Base-by-base conservation (phyloP, 2,797 vertebrate genomes). In the Sebastes alutus region DNA sequence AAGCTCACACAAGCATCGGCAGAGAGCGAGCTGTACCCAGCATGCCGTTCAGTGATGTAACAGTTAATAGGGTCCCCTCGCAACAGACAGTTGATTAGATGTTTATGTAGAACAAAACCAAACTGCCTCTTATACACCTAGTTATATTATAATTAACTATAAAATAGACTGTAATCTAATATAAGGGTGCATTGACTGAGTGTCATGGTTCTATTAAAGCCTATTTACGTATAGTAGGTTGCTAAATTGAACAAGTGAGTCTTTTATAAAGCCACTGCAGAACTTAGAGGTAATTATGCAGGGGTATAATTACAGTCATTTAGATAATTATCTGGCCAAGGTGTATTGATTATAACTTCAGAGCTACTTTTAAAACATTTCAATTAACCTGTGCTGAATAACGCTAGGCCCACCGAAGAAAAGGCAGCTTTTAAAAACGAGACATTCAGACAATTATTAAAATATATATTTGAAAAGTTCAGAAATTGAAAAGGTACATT, bases 281-380 rank as follows among this genome's bases (percentile, higher is more conserved):
- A 70, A 33, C n/a, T 6, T 27, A 8, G 20, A 27, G 30, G 25
- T 46, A 58, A 68, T 33, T 22, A 14, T 12, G 11, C 32, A 7
- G 3, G 5, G 12, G 71, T 11, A 25, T 49, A 58, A 80, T 80
- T 61, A 63, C 54, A 18, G 25, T 63, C 73, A 80, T 80, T 69
- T 18, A 62, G 38, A 46, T 72, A 75, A 77, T 42, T 55, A 13
- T 46, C n/a, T 42, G 59, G 14, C 6, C 5, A 8, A 23, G 30
- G 29, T 35, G 46, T 61, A 66, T 67, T 59, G 84, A 80, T 62
- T 55, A n/a, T 38, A 64, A 55, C 30, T 18, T 20, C 10, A 59
- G 52, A 55, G 32, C 30, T 3, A 5, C 27, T 55, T 23, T 61
- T 62, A 54, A 52, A 71, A 30, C 8, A 27, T 68, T 58, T 35